Base-by-base conservation (phyloP, 2,797 vertebrate species). In the Varecia variegata region DNA sequence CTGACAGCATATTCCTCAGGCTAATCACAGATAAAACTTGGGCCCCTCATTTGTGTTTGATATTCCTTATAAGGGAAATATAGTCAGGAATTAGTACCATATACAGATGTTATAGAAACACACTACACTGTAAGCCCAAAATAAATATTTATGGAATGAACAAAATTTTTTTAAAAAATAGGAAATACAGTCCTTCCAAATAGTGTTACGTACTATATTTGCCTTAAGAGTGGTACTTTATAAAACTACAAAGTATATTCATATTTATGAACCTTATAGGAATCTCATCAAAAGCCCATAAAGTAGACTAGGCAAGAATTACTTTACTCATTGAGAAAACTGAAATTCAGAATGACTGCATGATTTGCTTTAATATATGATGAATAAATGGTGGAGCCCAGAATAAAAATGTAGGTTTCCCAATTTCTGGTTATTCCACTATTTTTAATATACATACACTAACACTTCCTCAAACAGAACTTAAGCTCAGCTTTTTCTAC, bases 221-320 rank as follows among this genome's bases (percentile, higher is more conserved):
- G 21, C 30, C 67, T 74, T 83, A 85, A 85, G 58, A 88, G n/a
- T 38, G 12, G 4, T 30, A 62, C 68, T 81, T 93, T 74, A 92
- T 20, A 60, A 87, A 82, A 84, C 35, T 88, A 52, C 25, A 30
- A 74, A 76, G 30, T 30, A 65, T 45, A 74, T 56, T 94, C 35
- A 30, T 45, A 92, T 62, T 89, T 90, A 88, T 23, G 21, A 93
- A 82, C 15, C 56, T 73, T 38, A 73, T 4, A 95, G 14, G 40
- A 83, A 95, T 94, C n/a, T 77, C 25, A 82, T 20, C 79, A 94
- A 17, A 92, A 96, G 27, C 27, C 40, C 76, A 94, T 40, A 38
- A 70, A 84, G 62, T 14, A 86, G 67, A 95, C 25, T 27, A 73
- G 23, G 60, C 17, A 83, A 90, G 40, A 94, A 95, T 79, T 56